These are phyloP conservation scores for Albula goreensis DNA, from an alignment of 2,113 vertebrate genomes.

Conservation along the genomic window DNA sequence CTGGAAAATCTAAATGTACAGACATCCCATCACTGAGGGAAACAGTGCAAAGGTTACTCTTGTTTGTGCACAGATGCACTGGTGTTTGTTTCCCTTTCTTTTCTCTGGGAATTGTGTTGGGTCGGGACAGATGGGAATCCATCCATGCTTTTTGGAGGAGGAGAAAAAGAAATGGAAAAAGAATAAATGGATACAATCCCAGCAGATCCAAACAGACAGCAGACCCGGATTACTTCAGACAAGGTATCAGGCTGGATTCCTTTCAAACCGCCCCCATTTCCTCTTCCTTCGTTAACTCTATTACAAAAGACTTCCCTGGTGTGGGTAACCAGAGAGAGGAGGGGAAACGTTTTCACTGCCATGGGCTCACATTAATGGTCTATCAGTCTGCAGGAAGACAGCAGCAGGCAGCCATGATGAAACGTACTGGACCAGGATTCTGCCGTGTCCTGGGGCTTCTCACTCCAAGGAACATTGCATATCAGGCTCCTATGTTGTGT, in stretches of 20 bases:
- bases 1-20: background rate
- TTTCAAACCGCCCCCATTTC: background rate
- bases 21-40: background rate
- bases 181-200: too few species aligned
- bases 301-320: background rate
- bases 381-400: background rate
- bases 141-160: too few species aligned
- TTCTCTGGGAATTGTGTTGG: too few species aligned
- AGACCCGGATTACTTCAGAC: background rate
- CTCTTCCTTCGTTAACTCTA: background rate
- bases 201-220: too few species aligned
- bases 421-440: background rate
- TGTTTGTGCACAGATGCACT: too few species aligned
- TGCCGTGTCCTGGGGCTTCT: too few species aligned
- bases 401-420: background rate
- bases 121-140: too few species aligned
- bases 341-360: background rate
- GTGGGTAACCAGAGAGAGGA: background rate
- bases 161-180: too few species aligned
- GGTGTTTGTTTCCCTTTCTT: too few species aligned
- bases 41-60: background rate
- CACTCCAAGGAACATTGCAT: too few species aligned
- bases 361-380: background rate
- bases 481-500: too few species aligned
- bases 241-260: background rate